phyloP scores from a whole-genome alignment of 2,888 invertebrate species.

The Athalia cordata region DNA sequence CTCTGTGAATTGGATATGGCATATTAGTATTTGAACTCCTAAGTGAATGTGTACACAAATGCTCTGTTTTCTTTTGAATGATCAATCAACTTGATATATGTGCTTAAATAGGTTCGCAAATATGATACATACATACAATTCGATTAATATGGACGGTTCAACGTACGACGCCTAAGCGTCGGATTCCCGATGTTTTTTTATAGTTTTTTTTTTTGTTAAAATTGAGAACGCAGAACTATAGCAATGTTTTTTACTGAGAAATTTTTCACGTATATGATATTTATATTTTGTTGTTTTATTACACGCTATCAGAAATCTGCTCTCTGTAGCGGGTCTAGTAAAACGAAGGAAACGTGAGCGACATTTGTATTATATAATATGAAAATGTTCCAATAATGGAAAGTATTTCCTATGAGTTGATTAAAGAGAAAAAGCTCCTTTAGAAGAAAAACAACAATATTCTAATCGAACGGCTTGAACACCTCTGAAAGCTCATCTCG shows the following conservation, averaged over 20 bases:
- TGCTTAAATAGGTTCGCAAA: neutral
- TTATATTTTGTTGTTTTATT: neutral
- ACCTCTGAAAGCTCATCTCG: too few relatives aligned
- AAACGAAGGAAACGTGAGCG: constrained; percentile 12
- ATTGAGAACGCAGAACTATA: too few relatives aligned
- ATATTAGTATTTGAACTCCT: constrained; percentile 2
- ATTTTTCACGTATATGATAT: too few relatives aligned
- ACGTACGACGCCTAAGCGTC: too few relatives aligned
- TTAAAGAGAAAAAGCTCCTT: neutral
- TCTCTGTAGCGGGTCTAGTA: neutral
- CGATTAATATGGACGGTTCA: too few relatives aligned
- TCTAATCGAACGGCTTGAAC: constrained; percentile 5
- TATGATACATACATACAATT: too few relatives aligned
- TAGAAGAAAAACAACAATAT: constrained; percentile 1
- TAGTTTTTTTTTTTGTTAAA: too few relatives aligned
- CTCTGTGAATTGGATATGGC: neutral
- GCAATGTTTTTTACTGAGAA: too few relatives aligned
- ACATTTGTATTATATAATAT: neutral
- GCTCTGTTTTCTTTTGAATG: neutral
- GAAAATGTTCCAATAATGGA: neutral
- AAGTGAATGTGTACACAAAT: neutral
- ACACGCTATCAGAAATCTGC: neutral
- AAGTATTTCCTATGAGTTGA: neutral
- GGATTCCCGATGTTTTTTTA: too few relatives aligned
- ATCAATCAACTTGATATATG: constrained; percentile 12